phyloP scores from a whole-genome alignment of 2,113 vertebrate genomes.

The Chauna torquata region DNA sequence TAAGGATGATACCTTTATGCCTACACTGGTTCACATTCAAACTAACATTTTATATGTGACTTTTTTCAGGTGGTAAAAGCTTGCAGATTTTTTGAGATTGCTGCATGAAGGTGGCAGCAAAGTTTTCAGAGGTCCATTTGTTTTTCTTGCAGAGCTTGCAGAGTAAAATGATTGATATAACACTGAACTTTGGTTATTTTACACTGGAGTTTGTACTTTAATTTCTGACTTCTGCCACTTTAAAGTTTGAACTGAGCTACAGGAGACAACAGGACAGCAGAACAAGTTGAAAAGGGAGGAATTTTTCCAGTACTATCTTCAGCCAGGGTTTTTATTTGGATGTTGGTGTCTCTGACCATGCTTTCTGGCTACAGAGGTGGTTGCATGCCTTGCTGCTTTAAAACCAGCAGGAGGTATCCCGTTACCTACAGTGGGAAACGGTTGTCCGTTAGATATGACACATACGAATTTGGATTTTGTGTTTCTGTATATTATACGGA shows the following conservation, averaged over 20 bases:
- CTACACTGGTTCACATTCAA: not conserved
- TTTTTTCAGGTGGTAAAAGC: not conserved
- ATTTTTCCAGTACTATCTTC: not conserved
- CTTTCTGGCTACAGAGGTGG: not conserved
- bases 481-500: not conserved
- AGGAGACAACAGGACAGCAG: not conserved
- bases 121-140: not conserved
- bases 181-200: not conserved
- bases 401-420: accelerated
- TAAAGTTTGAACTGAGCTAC: not conserved
- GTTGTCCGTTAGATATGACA: too few relatives aligned
- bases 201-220: not conserved
- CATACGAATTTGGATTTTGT: too few relatives aligned
- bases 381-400: too few relatives aligned
- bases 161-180: not conserved
- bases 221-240: not conserved
- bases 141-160: not conserved
- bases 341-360: not conserved
- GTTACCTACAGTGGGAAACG: accelerated
- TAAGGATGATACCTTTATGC: not conserved
- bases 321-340: too few relatives aligned
- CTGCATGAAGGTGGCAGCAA: not conserved
- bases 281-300: not conserved
- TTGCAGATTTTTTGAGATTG: not conserved
- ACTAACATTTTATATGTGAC: not conserved